Evolutionary conservation across 2,113 vertebrate genomes (phyloP), one percentile per base, ranked within the genome.

Genomic region (Thymallus thymallus): DNA sequence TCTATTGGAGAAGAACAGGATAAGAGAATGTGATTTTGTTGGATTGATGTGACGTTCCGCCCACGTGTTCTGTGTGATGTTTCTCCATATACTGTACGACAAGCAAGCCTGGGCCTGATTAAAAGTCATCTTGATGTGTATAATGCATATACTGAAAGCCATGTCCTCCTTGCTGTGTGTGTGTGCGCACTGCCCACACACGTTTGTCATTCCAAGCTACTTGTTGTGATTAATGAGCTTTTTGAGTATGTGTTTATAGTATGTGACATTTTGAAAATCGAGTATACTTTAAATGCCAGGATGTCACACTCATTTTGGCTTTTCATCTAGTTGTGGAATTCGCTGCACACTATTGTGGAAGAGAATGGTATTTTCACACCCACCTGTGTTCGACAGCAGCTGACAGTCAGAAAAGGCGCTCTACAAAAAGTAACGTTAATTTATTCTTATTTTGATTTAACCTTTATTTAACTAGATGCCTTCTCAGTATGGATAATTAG

Each of bases 221-320:
- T 80, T 79, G 14, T 55, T 9, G 81, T 84, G 87, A 90, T 87
- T 83, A 84, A 90, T 80, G 18, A 9, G 35, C 35, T 23, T 66
- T 56, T 71, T 22, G 62, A 75, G 22, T 24, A 24, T 10, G 60
- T 4, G 23, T 41, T 41, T 41, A 41, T 41, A 41, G 2, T 41
- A 41, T 3, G 35, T 41, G 9, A 41, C 9, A 32, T 32, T 32
- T 26, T 26, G 26, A 26, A 26, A 26, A 26, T 26, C 2, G 1
- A 26, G 26, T 26, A 6, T 5, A 32, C 32, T 32, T 32, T 32
- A 32, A 32, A 41, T 41, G 35, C 35, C 35, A 41, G 35, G 35
- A 41, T 41, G 35, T 41, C 35, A 41, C 35, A 9, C 35, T 9
- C 35, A 41, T 41, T 41, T 41, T 0, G 35, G 9, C 35, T 41